A percentile compares a stretch with the other conserved stretches of the same genome.
phyloP scores from a whole-genome alignment of 2,797 vertebrate genomes.

The Pipistrellus pygmaeus region DNA sequence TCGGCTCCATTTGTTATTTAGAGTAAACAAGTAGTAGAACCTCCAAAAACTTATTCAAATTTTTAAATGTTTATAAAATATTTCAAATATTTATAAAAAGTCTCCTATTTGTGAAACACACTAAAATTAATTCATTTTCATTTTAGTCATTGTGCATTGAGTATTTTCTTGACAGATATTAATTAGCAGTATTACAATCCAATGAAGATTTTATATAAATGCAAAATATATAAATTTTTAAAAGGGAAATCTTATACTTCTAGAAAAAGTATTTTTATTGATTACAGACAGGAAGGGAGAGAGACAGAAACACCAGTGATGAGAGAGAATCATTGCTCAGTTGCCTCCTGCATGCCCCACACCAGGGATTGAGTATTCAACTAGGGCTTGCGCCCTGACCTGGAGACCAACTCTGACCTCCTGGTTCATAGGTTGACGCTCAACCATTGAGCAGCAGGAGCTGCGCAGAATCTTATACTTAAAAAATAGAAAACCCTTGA shows the following conservation, averaged over 20 bases:
- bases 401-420: no score
- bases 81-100: constrained; percentile 16
- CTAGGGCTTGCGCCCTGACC: no score
- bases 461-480: background rate
- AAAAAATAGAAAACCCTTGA: background rate
- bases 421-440: no score
- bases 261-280: no score
- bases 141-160: background rate
- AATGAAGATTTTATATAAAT: constrained; percentile 33
- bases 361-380: no score
- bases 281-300: no score
- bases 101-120: background rate
- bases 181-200: background rate
- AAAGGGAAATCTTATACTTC: background rate
- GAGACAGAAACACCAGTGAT: no score
- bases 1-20: background rate
- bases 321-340: no score
- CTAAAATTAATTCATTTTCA: constrained; percentile 39
- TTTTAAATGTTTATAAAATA: background rate
- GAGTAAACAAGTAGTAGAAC: background rate
- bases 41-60: background rate
- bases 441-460: no score
- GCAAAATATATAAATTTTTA: constrained; percentile 29
- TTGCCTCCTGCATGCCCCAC: no score
- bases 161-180: constrained; percentile 45